Base-by-base conservation (phyloP, 2,888 invertebrate species). In the Hipparchia semele region DNA sequence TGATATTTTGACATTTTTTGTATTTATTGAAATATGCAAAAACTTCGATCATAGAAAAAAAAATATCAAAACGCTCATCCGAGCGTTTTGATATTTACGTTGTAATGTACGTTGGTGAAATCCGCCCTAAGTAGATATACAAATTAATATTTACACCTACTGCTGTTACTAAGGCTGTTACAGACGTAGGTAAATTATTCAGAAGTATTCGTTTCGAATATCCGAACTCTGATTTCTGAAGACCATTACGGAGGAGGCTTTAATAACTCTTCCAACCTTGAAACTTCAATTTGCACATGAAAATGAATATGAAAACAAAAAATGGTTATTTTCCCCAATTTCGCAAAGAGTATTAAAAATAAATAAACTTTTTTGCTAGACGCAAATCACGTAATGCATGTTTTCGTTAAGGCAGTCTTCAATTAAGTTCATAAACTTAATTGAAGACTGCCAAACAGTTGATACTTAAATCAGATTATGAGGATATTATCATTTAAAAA, bases 281-380 rank as follows among this genome's bases (percentile, higher is more conserved):
- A n/a, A 12, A 61, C 60, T 45, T 1, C 8, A 58, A 45, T 61
- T n/a, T n/a, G 60, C 45, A 61, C 45, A 2, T 12, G 6, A 12
- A 61, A 39, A 12, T 0, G n/a, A 45, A 61, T 12, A 60, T 45
- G 39, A 7, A 12, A 6, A 7, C 9, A 12, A 45, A n/a, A 7
- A 12, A n/a, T 60, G 7, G 12, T 61, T 7, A 61, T 45, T 61
- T 45, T 61, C 12, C 7, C n/a, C 7, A 61, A n/a, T 45, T 39
- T 12, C 12, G n/a, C 45, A 45, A 12, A 6, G 60, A 12, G n/a
- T 45, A 61, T 61, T 61, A 61, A 61, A 61, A 45, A 45, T 61
- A n/a, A 61, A 60, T 60, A 60, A 60, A 60, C 45, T 60, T 60
- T 56, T 61, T 61, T 61, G 60, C 45, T 45, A 12, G 13, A n/a